Base-by-base conservation (phyloP, 2,797 vertebrate genomes). In the Acanthis flammea region DNA sequence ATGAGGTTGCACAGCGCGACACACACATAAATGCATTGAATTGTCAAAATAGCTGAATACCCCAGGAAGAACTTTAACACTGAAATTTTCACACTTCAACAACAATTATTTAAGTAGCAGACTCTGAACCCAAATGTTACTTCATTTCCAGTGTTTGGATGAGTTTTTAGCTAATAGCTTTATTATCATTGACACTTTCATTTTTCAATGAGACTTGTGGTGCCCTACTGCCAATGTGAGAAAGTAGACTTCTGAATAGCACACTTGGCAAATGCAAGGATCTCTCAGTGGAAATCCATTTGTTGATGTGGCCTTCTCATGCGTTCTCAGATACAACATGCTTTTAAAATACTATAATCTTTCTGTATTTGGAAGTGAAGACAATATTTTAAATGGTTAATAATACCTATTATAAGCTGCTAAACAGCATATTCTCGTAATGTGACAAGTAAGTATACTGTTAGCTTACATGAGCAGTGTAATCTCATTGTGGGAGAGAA, bases 401-500 rank as follows among this genome's bases (percentile, higher is more conserved):
- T 47, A 42, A n/a, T 73, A 53, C 22, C 45, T 71, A 47, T 57
- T 74, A 51, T 92, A 83, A 92, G 7, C 18, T 80, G 24, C 47
- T 91, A 72, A 66, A 50, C 8, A 85, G 25, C 39, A 62, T 51
- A 72, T 55, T 50, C 55, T 95, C 22, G 16, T 86, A 83, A 92
- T 83, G 55, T 71, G 79, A 93, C 19, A 86, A 93, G 51, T 91
- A 85, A 92, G 48, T 92, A 44, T 57, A 66, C 75, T 83, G 61
- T 60, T 88, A 79, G 14, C 27, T 92, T 88, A 90, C 63, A 48
- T 12, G 37, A 85, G 75, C 23, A 72, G 25, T 68, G 39, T 42
- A 94, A 89, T 95, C 72, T 93, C 87, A 76, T 57, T 92, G 78
- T 95, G 66, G 44, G 75, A 96, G 54, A 89, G 96, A 96, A 96